Evolutionary conservation across 2,888 invertebrate genomes (phyloP).

Genomic region (Nemapogon koenigi): DNA sequence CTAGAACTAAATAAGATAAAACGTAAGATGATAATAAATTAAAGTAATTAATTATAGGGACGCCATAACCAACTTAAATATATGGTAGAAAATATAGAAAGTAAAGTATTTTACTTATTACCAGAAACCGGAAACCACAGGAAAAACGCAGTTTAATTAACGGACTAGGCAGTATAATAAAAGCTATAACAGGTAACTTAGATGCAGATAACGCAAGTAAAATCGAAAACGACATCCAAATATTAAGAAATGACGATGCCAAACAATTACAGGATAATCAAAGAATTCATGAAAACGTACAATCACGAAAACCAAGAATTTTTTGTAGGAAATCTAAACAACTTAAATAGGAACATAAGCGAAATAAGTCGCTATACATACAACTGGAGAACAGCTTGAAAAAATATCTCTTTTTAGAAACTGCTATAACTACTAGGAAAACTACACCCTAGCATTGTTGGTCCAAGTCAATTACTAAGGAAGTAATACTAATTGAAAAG

Average conservation of each 20-base stretch:
- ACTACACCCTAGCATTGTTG: slow-evolving; percentile 1
- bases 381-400: slow-evolving; percentile 1
- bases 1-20: neutral
- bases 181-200: slow-evolving; percentile 3
- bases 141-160: slow-evolving; percentile 2
- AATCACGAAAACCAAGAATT: neutral
- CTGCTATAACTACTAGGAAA: neutral
- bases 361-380: neutral
- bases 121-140: neutral
- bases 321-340: neutral
- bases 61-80: too few relatives aligned
- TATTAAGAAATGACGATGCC: neutral
- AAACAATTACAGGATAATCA: neutral
- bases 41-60: too few relatives aligned
- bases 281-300: neutral
- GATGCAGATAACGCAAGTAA: neutral
- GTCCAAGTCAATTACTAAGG: neutral
- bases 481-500: neutral
- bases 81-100: slow-evolving; percentile 8
- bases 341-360: neutral
- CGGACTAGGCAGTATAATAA: slow-evolving; percentile 1
- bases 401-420: slow-evolving; percentile 2
- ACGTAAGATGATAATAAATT: too few relatives aligned
- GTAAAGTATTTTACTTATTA: slow-evolving; percentile 1
- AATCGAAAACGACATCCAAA: neutral